Conservation (phyloP, 2,113 vertebrate species). For the Centropus unirufus region DNA sequence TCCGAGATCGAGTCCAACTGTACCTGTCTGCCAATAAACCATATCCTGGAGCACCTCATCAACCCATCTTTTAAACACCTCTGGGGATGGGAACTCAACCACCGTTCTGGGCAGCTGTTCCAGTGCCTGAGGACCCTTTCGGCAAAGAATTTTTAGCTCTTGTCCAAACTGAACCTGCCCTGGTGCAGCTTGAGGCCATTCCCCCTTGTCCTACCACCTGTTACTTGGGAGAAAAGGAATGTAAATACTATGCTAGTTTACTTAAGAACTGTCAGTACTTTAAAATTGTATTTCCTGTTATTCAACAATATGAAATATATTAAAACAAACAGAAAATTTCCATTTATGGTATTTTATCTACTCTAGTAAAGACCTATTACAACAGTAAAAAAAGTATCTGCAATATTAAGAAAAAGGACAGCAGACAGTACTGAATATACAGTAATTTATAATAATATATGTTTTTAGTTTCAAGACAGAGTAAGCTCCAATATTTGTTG, state of each 20-base stretch:
- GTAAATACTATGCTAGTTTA: neutral
- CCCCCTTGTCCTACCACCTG: too few species aligned
- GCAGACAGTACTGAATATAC: neutral
- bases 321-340: neutral
- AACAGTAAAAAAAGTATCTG: neutral
- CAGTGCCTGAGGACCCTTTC: too few species aligned
- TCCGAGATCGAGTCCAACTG: too few species aligned
- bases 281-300: neutral
- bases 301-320: neutral
- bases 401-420: neutral
- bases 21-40: too few species aligned
- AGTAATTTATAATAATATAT: neutral
- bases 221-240: too few species aligned
- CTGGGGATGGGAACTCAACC: too few species aligned
- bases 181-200: too few species aligned
- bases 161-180: too few species aligned
- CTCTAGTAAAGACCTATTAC: neutral
- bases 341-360: neutral
- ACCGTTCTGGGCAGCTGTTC: too few species aligned
- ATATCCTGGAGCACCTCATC: too few species aligned
- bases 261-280: neutral
- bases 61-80: too few species aligned
- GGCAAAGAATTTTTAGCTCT: too few species aligned
- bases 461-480: neutral
- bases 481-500: neutral